Evolutionary conservation across 2,888 invertebrate genomes (phyloP).

Genomic region (Microctonus aethiopoides): DNA sequence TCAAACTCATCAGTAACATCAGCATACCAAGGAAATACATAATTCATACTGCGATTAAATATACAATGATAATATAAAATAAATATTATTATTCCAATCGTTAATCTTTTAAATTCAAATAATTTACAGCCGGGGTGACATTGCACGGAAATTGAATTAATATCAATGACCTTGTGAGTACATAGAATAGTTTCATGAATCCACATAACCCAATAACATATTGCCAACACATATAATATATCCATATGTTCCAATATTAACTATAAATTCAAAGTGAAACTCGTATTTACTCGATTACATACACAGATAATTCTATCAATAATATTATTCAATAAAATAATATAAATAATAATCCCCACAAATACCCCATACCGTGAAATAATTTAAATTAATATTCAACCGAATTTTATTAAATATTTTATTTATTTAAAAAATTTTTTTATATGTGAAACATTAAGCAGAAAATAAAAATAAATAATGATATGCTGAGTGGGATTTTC

Average conservation of each 20-base stretch:
- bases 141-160: not conserved
- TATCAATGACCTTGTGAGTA: not conserved
- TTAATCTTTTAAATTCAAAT: not conserved
- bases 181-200: not conserved
- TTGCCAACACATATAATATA: too few species aligned
- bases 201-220: not conserved
- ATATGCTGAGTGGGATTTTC: not conserved
- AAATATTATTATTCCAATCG: not conserved
- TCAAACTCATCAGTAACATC: constrained; percentile 54
- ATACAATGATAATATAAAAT: not conserved
- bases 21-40: constrained; percentile 56
- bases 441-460: not conserved
- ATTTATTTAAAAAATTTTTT: too few species aligned
- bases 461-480: constrained; percentile 14
- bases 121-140: constrained; percentile 14
- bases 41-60: constrained; percentile 42
- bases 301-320: not conserved
- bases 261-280: not conserved
- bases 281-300: not conserved
- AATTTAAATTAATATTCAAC: too few species aligned
- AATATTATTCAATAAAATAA: too few species aligned
- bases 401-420: too few species aligned
- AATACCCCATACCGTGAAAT: too few species aligned
- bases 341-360: too few species aligned
- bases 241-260: not conserved